Evolutionary conservation across 2,888 invertebrate species (phyloP).

Genomic region (Lamellibrachia columna): DNA sequence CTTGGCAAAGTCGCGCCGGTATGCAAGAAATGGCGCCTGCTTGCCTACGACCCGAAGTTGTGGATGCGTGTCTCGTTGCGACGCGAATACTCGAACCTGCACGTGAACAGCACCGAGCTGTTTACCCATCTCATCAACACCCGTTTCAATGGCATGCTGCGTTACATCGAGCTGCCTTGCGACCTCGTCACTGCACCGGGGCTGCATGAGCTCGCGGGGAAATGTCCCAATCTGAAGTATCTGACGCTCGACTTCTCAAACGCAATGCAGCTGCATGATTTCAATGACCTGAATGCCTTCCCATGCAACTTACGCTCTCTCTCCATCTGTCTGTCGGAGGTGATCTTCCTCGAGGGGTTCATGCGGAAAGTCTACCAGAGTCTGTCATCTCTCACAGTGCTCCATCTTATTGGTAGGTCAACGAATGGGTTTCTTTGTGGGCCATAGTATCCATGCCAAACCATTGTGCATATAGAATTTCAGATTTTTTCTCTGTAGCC

Average conservation of each 20-base stretch:
- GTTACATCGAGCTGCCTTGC: slow-evolving; percentile 77
- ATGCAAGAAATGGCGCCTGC: slow-evolving; percentile 93
- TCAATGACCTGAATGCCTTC: slow-evolving; percentile 98
- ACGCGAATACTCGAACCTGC: slow-evolving; percentile 92
- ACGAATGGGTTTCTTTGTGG: not conserved
- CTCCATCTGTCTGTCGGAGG: slow-evolving; percentile 96
- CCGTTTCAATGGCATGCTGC: slow-evolving; percentile 67
- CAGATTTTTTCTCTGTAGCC: no score
- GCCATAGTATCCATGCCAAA: no score
- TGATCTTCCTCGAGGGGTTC: slow-evolving; percentile 99
- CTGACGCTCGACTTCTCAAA: slow-evolving; percentile 98
- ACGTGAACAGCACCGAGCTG: slow-evolving; percentile 82
- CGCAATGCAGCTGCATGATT: slow-evolving; percentile 83
- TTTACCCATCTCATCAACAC: slow-evolving; percentile 80
- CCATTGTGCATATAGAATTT: no score
- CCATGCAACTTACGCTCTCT: slow-evolving; percentile 95
- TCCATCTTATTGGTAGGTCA: slow-evolving; percentile 88
- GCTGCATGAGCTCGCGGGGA: slow-evolving; percentile 91
- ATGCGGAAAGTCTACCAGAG: slow-evolving; percentile 99
- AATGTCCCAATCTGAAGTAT: slow-evolving; percentile 54
- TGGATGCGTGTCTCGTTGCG: slow-evolving; percentile 97
- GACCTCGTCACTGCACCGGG: slow-evolving; percentile 96
- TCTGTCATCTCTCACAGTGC: slow-evolving; percentile 94
- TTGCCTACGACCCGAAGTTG: slow-evolving; percentile 92
- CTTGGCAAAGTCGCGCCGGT: slow-evolving; percentile 92